Conservation (phyloP, 2,888 invertebrate species). For the Heliconius erato region DNA sequence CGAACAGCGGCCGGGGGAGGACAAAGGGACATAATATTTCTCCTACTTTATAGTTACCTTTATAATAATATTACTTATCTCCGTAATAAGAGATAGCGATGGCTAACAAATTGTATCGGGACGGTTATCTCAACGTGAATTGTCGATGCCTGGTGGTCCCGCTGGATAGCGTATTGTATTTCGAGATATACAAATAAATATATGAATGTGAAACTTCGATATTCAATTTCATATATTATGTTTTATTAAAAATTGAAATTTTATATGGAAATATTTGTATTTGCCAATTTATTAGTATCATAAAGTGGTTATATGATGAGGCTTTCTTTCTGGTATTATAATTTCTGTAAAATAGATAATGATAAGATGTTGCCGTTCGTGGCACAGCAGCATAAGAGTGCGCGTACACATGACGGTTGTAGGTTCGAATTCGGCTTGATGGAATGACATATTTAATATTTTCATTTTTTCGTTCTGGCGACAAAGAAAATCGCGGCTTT, state of each 20-base stretch:
- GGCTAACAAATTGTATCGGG: slow-evolving; percentile 77
- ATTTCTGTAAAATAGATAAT: too few species aligned
- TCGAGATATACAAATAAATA: slow-evolving; percentile 37
- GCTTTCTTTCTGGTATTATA: background rate
- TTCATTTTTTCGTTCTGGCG: too few species aligned
- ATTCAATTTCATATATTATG: slow-evolving; percentile 17
- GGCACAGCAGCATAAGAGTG: too few species aligned
- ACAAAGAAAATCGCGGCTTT: too few species aligned
- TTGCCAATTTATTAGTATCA: background rate
- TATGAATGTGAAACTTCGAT: background rate
- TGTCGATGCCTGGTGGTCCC: slow-evolving; percentile 48
- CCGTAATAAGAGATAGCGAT: slow-evolving; percentile 63
- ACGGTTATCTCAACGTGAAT: slow-evolving; percentile 55
- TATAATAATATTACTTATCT: slow-evolving; percentile 69
- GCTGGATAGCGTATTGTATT: slow-evolving; percentile 48
- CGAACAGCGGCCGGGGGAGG: slow-evolving; percentile 32
- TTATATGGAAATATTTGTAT: background rate
- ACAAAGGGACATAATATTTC: slow-evolving; percentile 49
- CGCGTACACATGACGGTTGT: too few species aligned
- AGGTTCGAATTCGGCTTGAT: too few species aligned
- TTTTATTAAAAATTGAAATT: background rate
- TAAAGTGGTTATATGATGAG: background rate
- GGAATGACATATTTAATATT: too few species aligned
- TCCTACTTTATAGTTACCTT: slow-evolving; percentile 51
- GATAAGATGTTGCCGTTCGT: too few species aligned